Conservation (phyloP, 1,140 invertebrate genomes). For the Drosophila sturtevanti region DNA sequence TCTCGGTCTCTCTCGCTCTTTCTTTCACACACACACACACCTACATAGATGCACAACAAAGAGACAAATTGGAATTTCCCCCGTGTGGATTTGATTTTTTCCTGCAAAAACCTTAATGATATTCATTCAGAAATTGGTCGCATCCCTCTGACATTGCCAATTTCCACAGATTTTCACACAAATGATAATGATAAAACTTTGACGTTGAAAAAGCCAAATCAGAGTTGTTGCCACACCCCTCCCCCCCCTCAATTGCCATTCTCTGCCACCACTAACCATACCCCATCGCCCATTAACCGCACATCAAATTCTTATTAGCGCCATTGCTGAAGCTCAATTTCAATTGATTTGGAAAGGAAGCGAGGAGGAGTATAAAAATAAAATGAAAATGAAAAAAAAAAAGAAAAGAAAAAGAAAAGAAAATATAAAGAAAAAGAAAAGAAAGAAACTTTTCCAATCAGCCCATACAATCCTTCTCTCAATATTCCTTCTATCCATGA, state of each 20-base stretch:
- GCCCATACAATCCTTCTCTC: slow-evolving; percentile 63
- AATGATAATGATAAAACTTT: slow-evolving; percentile 75
- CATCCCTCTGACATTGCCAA: slow-evolving; percentile 24
- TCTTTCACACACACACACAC: background rate
- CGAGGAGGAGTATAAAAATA: background rate
- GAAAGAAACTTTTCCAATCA: slow-evolving; percentile 76
- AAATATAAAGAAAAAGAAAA: background rate
- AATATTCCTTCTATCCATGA: slow-evolving; percentile 13
- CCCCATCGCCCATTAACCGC: slow-evolving; percentile 57
- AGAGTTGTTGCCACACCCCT: slow-evolving; percentile 1
- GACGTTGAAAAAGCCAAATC: slow-evolving; percentile 31
- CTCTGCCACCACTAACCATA: background rate
- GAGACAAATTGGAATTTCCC: slow-evolving; percentile 5
- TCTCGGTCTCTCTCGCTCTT: background rate
- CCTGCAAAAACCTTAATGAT: background rate
- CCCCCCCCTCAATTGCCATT: background rate
- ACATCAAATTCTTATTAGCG: slow-evolving; percentile 80
- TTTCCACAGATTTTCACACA: slow-evolving; percentile 48
- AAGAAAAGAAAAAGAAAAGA: background rate
- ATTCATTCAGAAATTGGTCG: slow-evolving; percentile 5
- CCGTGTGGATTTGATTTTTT: slow-evolving; percentile 2
- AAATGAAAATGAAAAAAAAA: background rate
- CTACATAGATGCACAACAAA: background rate
- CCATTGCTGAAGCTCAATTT: slow-evolving; percentile 55
- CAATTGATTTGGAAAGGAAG: slow-evolving; percentile 61